phyloP scores from a whole-genome alignment of 2,797 vertebrate genomes.

The Urocyon cinereoargenteus region DNA sequence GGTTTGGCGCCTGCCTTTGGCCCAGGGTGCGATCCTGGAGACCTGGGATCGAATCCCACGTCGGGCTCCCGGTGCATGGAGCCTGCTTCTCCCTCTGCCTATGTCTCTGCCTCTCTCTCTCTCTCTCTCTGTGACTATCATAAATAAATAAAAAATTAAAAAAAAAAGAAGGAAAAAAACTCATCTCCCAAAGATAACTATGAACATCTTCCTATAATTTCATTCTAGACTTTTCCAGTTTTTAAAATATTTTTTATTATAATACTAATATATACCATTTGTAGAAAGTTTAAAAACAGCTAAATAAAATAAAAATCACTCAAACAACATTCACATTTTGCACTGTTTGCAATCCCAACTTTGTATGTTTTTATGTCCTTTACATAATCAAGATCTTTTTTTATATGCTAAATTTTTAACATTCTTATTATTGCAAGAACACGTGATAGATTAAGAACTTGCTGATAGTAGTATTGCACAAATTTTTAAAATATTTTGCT shows the following conservation, averaged over 20 bases:
- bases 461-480: not conserved
- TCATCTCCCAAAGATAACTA: not conserved
- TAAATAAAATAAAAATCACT: conserved; percentile 7
- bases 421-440: not conserved
- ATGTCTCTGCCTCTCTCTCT: no score
- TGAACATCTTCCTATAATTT: not conserved
- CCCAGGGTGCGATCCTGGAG: no score
- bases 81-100: no score
- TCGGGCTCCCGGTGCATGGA: no score
- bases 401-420: not conserved
- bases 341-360: not conserved
- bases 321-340: not conserved
- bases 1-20: no score
- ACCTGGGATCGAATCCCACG: no score
- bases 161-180: not conserved
- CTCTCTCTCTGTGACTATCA: no score
- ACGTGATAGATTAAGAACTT: not conserved
- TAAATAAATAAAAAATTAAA: no score
- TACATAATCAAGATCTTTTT: not conserved
- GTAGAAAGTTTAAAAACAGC: not conserved
- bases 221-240: conserved; percentile 1
- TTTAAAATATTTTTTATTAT: not conserved
- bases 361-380: not conserved
- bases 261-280: not conserved
- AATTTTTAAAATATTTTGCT: not conserved